Percentiles rank a stretch among this genome's conserved stretches.
phyloP scores from a whole-genome alignment of 2,888 invertebrate species.

The Zaprionus bogoriensis region DNA sequence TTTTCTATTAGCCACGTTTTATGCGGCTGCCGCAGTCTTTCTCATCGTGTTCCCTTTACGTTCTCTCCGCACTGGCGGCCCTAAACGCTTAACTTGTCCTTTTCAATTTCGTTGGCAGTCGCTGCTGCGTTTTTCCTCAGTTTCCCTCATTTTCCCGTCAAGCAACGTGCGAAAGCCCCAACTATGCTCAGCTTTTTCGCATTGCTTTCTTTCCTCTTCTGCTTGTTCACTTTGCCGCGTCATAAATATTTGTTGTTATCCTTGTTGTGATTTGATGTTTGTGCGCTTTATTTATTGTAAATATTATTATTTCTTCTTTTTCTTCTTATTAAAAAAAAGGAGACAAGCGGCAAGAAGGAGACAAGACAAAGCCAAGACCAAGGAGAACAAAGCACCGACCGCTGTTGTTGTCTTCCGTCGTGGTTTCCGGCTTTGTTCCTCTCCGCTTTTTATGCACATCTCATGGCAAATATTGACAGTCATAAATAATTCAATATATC shows the following conservation, averaged over 20 bases:
- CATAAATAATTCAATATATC: slow-evolving; percentile 67
- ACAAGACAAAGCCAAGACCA: no score
- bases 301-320: slow-evolving; percentile 52
- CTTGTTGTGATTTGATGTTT: slow-evolving; percentile 57
- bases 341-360: no score
- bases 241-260: slow-evolving; percentile 61
- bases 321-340: slow-evolving; percentile 6
- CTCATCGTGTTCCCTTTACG: slow-evolving; percentile 6
- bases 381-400: neutral
- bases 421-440: slow-evolving; percentile 3
- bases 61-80: slow-evolving; percentile 6
- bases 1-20: slow-evolving; percentile 66
- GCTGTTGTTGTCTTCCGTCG: slow-evolving; percentile 4
- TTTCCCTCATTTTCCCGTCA: slow-evolving; percentile 6
- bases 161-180: no score
- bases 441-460: slow-evolving; percentile 32
- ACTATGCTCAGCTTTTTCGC: slow-evolving; percentile 22
- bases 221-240: slow-evolving; percentile 45
- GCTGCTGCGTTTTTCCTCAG: slow-evolving; percentile 31
- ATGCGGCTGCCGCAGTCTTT: slow-evolving; percentile 42
- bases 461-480: slow-evolving; percentile 58
- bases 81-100: slow-evolving; percentile 70
- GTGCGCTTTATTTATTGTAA: slow-evolving; percentile 58
- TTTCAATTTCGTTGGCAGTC: slow-evolving; percentile 60
- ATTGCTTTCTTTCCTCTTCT: slow-evolving; percentile 15